phyloP scores from a whole-genome alignment of 2,113 vertebrate species.

The Tympanuchus pallidicinctus region DNA sequence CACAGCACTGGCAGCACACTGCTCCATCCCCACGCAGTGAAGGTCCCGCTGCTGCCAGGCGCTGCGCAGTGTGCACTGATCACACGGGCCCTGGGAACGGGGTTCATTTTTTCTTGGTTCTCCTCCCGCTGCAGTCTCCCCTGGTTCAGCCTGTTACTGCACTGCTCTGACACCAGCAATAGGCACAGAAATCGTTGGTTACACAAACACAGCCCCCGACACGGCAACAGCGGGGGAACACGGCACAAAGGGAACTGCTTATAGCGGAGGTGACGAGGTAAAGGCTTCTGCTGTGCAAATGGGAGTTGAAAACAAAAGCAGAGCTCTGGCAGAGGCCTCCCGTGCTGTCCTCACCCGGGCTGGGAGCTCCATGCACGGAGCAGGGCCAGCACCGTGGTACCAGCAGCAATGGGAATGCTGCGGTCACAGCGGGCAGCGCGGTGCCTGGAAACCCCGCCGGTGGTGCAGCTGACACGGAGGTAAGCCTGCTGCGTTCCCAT shows the following conservation, averaged over 20 bases:
- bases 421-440: too few relatives aligned
- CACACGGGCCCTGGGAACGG: background rate
- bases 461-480: background rate
- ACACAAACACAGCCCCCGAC: background rate
- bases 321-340: background rate
- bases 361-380: too few relatives aligned
- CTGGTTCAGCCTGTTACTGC: background rate
- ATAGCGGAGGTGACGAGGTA: conserved; percentile 21
- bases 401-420: too few relatives aligned
- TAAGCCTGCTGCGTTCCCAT: accelerated
- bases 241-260: background rate
- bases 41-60: too few relatives aligned
- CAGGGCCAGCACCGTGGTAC: too few relatives aligned
- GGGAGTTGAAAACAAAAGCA: background rate
- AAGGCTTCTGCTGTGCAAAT: conserved; percentile 5
- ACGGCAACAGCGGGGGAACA: background rate
- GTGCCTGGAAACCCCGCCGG: background rate
- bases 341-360: too few relatives aligned
- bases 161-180: background rate
- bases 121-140: background rate
- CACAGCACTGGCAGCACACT: too few relatives aligned
- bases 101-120: background rate
- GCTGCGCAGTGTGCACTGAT: background rate
- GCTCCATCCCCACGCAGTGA: too few relatives aligned
- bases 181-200: background rate